Percentiles rank a stretch among this genome's conserved stretches.
Conservation (phyloP, 2,113 vertebrate species). For the Tragelaphus strepsiceros region DNA sequence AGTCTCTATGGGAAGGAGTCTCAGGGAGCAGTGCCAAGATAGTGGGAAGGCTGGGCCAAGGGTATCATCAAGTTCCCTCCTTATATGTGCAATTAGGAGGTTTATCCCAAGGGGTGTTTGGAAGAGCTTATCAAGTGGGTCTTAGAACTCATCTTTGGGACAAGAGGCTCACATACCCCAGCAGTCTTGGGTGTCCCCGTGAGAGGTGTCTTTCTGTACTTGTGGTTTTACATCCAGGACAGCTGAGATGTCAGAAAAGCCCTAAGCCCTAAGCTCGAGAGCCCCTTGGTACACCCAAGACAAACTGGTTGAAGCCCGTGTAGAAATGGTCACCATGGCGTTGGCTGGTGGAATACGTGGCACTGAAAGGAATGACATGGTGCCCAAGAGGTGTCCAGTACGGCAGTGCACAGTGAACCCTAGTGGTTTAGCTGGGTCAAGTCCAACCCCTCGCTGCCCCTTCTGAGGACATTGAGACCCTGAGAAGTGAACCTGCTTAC, state of each 20-base stretch:
- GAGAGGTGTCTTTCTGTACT: neutral
- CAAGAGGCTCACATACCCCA: neutral
- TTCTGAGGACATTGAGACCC: neutral
- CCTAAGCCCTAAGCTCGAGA: neutral
- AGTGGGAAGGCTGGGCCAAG: neutral
- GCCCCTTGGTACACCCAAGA: neutral
- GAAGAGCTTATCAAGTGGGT: neutral
- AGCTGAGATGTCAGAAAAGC: neutral
- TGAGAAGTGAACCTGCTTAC: neutral
- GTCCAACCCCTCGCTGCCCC: neutral
- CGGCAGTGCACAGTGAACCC: neutral
- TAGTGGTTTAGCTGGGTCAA: neutral
- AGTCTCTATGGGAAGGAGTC: neutral
- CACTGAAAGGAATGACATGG: neutral
- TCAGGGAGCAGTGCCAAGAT: neutral
- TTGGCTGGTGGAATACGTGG: neutral
- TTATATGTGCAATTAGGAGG: neutral
- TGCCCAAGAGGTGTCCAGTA: neutral
- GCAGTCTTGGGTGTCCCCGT: neutral
- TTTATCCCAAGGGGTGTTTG: neutral
- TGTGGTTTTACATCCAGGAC: neutral
- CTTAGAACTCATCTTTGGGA: neutral
- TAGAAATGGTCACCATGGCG: neutral
- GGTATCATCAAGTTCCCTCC: neutral
- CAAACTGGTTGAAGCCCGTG: neutral